A percentile compares a stretch with the other conserved stretches of the same genome.
Evolutionary conservation across 2,888 invertebrate genomes (phyloP).

Genomic region (Polietes domitor): DNA sequence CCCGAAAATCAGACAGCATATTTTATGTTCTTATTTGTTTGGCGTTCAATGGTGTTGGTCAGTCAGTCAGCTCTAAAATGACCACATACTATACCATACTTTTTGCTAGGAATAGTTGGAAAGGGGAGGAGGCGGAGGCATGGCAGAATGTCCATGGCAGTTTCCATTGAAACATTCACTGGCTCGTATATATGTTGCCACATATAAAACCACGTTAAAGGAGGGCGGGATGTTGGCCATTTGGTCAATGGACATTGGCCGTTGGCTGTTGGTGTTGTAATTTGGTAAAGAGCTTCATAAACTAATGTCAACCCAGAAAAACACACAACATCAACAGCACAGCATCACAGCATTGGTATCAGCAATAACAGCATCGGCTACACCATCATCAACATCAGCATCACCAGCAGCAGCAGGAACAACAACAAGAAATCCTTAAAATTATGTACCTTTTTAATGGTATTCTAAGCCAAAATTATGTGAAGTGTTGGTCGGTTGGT

Average conservation of each 20-base stretch:
- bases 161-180: slow-evolving; percentile 40
- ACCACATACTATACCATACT: not conserved
- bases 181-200: slow-evolving; percentile 1
- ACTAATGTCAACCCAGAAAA: slow-evolving; percentile 58
- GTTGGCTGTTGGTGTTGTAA: slow-evolving; percentile 7
- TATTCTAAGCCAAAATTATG: slow-evolving; percentile 65
- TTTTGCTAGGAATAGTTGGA: not conserved
- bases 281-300: slow-evolving; percentile 54
- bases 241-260: slow-evolving; percentile 18
- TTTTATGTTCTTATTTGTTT: slow-evolving; percentile 29
- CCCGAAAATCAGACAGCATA: not conserved
- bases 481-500: slow-evolving; percentile 55
- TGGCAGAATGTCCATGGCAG: slow-evolving; percentile 16
- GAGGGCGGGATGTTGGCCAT: not conserved
- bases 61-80: slow-evolving; percentile 25
- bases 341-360: slow-evolving; percentile 26
- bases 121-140: not conserved
- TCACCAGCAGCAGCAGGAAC: slow-evolving; percentile 8
- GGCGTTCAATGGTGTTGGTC: slow-evolving; percentile 33
- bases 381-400: slow-evolving; percentile 15
- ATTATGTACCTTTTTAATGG: slow-evolving; percentile 61
- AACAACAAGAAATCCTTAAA: slow-evolving; percentile 63
- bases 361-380: not conserved
- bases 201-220: not conserved
- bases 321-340: slow-evolving; percentile 44